phyloP scores from a whole-genome alignment of 2,888 invertebrate genomes.

The Doris montereyensis region DNA sequence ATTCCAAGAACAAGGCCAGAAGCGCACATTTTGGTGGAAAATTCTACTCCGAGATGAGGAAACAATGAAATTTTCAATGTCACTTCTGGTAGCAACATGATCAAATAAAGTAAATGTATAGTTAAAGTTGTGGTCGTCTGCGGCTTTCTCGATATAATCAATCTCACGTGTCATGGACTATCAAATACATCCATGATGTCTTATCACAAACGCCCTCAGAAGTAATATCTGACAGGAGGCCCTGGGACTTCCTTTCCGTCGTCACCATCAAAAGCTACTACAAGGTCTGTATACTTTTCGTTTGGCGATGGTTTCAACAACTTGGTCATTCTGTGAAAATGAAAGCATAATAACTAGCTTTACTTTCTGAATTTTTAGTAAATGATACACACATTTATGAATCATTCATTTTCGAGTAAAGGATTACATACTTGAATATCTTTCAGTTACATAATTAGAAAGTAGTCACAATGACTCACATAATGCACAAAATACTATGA shows the following conservation, averaged over 20 bases:
- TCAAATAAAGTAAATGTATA: background rate
- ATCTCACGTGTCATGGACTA: too few species aligned
- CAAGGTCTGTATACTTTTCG: conserved; percentile 67
- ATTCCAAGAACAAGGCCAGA: too few species aligned
- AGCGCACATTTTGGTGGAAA: too few species aligned
- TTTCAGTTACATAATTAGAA: too few species aligned
- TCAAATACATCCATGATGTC: background rate
- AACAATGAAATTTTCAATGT: background rate
- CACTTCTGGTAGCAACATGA: background rate
- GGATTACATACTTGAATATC: too few species aligned
- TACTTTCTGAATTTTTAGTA: background rate
- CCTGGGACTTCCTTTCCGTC: conserved; percentile 60
- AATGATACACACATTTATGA: background rate
- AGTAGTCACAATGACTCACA: too few species aligned
- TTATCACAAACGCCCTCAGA: conserved; percentile 36
- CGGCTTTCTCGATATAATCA: too few species aligned
- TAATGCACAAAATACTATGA: too few species aligned
- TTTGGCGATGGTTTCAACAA: conserved; percentile 59
- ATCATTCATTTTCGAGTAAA: background rate
- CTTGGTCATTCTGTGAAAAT: conserved; percentile 64
- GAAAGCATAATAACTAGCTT: too few species aligned
- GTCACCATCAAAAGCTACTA: conserved; percentile 63
- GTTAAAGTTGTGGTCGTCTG: background rate
- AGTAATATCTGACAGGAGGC: conserved; percentile 64
- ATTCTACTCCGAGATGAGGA: background rate